Evolutionary conservation across 1,140 invertebrate species (phyloP).

Genomic region (Leptinotarsa lineolata): DNA sequence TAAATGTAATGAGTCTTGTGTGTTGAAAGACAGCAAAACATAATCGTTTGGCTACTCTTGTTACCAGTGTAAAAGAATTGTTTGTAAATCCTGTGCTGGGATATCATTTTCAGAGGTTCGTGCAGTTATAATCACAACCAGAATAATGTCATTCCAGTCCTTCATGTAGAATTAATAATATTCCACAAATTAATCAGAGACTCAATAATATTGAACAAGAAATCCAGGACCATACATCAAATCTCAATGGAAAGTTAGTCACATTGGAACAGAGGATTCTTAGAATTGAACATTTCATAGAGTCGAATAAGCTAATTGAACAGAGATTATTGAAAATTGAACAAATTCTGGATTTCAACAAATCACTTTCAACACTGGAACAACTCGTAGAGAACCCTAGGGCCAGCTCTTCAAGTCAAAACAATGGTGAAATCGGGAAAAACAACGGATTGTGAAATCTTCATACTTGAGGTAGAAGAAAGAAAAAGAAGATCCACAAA

Average conservation of each 20-base stretch:
- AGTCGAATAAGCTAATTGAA: too few species aligned
- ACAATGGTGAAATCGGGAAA: not conserved
- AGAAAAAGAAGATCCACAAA: too few species aligned
- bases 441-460: not conserved
- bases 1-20: constrained; percentile 8
- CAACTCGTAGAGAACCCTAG: constrained; percentile 2
- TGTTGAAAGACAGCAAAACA: not conserved
- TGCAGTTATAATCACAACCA: constrained; percentile 5
- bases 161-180: constrained; percentile 3
- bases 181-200: not conserved
- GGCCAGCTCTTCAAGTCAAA: not conserved
- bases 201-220: too few species aligned
- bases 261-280: not conserved
- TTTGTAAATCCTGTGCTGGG: constrained; percentile 5
- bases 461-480: constrained; percentile 3
- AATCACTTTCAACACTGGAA: constrained; percentile 1
- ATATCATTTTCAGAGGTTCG: too few species aligned
- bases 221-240: too few species aligned
- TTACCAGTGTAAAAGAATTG: too few species aligned
- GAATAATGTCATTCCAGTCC: constrained; percentile 5
- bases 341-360: not conserved
- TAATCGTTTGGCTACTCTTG: not conserved
- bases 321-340: constrained; percentile 8
- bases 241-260: not conserved
- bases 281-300: too few species aligned